A percentile compares a stretch with the other conserved stretches of the same genome.
These are phyloP conservation scores for Crotalus viridis DNA, from an alignment of 2,113 vertebrate genomes.

Conservation along the genomic window DNA sequence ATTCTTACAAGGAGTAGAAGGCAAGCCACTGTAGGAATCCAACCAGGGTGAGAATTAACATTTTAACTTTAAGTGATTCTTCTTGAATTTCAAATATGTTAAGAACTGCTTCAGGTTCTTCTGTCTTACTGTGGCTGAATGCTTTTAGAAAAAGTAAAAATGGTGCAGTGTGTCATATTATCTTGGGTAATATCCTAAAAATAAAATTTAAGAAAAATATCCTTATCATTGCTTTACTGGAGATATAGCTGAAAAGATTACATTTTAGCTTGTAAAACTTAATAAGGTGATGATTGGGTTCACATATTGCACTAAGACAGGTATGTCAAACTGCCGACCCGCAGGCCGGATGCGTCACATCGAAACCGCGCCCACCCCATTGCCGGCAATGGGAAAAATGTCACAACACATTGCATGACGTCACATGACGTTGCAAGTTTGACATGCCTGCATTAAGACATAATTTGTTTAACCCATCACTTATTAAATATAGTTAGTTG, in stretches of 20 bases:
- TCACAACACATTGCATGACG: too few relatives aligned
- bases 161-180: not conserved
- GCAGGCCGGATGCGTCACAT: too few relatives aligned
- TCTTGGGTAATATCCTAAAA: not conserved
- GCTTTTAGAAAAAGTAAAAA: not conserved
- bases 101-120: accelerated
- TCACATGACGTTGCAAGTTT: too few relatives aligned
- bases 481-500: not conserved
- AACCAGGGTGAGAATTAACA: not conserved
- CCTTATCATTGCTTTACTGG: not conserved
- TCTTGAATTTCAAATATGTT: not conserved
- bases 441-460: not conserved
- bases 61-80: not conserved
- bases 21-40: not conserved
- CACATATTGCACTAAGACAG: not conserved
- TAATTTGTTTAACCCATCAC: not conserved
- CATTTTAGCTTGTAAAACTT: not conserved
- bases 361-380: too few relatives aligned
- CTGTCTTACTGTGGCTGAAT: not conserved
- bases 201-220: not conserved
- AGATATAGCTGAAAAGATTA: not conserved
- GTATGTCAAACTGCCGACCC: too few relatives aligned
- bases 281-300: not conserved
- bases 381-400: too few relatives aligned
- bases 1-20: not conserved